Conservation (phyloP, 2,888 invertebrate genomes). For the Glaucopsyche alexis region DNA sequence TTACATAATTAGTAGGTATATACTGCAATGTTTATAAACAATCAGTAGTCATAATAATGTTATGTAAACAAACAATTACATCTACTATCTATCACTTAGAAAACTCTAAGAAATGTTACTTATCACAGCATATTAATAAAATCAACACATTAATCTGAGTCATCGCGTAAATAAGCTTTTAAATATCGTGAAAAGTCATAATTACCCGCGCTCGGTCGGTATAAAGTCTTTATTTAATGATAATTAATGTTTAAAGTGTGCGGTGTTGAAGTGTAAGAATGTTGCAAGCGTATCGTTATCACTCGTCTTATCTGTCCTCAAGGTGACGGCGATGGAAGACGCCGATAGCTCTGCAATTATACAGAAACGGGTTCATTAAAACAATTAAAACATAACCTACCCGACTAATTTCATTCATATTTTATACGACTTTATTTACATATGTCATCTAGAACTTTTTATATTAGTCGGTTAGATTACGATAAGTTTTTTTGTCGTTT, state of each 20-base stretch:
- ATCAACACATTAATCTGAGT: conserved; percentile 10
- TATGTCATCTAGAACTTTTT: conserved; percentile 21
- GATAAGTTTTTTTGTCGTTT: background rate
- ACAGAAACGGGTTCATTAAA: conserved; percentile 14
- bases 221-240: conserved; percentile 35
- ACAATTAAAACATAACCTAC: conserved; percentile 15
- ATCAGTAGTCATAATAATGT: conserved; percentile 5
- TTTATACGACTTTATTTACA: conserved; percentile 14
- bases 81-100: background rate
- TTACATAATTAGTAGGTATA: conserved; percentile 22
- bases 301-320: conserved; percentile 65
- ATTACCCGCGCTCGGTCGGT: background rate
- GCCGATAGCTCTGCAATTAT: conserved; percentile 53
- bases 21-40: background rate
- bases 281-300: conserved; percentile 57
- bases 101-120: background rate
- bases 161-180: conserved; percentile 5
- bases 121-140: background rate
- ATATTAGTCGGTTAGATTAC: background rate
- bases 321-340: conserved; percentile 71
- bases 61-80: background rate
- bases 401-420: conserved; percentile 13
- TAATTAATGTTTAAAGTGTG: conserved; percentile 37
- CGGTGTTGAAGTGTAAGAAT: conserved; percentile 36
- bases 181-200: background rate